Percentiles rank a stretch among this genome's conserved stretches.
Evolutionary conservation across 2,797 vertebrate genomes (phyloP).

Genomic region (Ctenosaura bakeri): DNA sequence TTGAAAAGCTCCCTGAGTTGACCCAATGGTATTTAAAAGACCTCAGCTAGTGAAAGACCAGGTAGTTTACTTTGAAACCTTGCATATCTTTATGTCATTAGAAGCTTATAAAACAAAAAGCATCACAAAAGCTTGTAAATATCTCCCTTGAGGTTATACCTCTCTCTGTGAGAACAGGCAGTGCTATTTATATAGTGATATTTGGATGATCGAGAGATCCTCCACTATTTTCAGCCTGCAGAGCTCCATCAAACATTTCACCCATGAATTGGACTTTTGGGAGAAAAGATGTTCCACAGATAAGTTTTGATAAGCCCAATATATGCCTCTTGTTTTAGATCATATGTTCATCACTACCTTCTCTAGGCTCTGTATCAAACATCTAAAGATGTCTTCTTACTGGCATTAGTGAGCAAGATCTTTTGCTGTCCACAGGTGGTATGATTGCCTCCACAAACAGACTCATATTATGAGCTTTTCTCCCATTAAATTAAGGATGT

Average conservation of each 20-base stretch:
- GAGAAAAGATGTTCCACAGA: too few relatives aligned
- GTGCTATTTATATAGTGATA: not conserved
- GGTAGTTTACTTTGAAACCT: not conserved
- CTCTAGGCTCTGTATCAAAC: not conserved
- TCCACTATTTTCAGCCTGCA: not conserved
- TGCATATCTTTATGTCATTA: not conserved
- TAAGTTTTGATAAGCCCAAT: not conserved
- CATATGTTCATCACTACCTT: not conserved
- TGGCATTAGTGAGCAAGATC: not conserved
- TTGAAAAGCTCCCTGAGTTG: slow-evolving; percentile 37
- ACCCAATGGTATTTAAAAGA: slow-evolving; percentile 22
- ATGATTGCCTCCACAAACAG: not conserved
- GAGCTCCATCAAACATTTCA: not conserved
- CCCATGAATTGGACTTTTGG: not conserved
- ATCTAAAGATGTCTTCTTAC: not conserved
- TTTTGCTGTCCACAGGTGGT: not conserved
- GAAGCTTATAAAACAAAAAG: slow-evolving; percentile 1
- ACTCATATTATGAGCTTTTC: not conserved
- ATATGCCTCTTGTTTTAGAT: not conserved
- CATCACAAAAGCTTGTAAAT: not conserved
- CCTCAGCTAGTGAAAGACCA: not conserved
- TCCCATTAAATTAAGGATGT: not conserved
- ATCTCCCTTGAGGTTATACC: not conserved
- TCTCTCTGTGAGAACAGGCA: not conserved
- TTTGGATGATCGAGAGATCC: not conserved